Percentiles rank a stretch among this genome's conserved stretches.
These are phyloP conservation scores for Cantharis flavilabris DNA, from an alignment of 2,888 invertebrate genomes.

Conservation along the genomic window DNA sequence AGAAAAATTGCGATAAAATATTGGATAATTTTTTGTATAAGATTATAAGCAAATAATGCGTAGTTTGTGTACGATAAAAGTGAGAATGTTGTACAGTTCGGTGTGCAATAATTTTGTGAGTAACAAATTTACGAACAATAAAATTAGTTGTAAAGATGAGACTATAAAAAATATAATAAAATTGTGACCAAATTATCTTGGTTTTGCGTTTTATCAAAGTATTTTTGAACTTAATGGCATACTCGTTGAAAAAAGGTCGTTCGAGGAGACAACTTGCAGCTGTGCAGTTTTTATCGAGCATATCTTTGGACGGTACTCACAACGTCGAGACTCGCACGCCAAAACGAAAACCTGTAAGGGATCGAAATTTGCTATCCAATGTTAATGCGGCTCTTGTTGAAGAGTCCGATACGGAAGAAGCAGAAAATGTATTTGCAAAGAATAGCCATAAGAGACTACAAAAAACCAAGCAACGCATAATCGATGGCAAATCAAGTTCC, in stretches of 20 bases:
- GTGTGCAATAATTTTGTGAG: neutral
- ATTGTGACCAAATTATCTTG: slow-evolving; percentile 18
- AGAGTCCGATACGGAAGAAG: slow-evolving; percentile 53
- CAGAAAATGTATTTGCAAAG: slow-evolving; percentile 38
- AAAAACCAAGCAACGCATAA: slow-evolving; percentile 34
- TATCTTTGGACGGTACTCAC: slow-evolving; percentile 90
- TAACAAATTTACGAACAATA: slow-evolving; percentile 11
- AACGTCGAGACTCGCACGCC: slow-evolving; percentile 65
- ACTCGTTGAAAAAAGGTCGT: slow-evolving; percentile 62
- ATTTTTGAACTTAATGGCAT: slow-evolving; percentile 55
- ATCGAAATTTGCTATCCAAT: slow-evolving; percentile 33
- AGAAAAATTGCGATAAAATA: neutral
- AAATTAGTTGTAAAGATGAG: slow-evolving; percentile 15
- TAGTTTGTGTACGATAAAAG: slow-evolving; percentile 2
- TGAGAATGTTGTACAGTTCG: neutral
- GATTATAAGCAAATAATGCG: slow-evolving; percentile 9
- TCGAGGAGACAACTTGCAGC: slow-evolving; percentile 89
- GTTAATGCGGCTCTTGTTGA: slow-evolving; percentile 44
- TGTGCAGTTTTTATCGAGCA: slow-evolving; percentile 91
- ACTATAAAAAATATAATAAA: slow-evolving; percentile 16
- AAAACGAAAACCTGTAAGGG: slow-evolving; percentile 52
- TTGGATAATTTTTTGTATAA: slow-evolving; percentile 8
- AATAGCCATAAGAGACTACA: slow-evolving; percentile 38
- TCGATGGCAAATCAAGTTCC: slow-evolving; percentile 70
- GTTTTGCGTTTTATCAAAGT: slow-evolving; percentile 7